phyloP scores from a whole-genome alignment of 2,888 invertebrate genomes.

The Ophion costatus region DNA sequence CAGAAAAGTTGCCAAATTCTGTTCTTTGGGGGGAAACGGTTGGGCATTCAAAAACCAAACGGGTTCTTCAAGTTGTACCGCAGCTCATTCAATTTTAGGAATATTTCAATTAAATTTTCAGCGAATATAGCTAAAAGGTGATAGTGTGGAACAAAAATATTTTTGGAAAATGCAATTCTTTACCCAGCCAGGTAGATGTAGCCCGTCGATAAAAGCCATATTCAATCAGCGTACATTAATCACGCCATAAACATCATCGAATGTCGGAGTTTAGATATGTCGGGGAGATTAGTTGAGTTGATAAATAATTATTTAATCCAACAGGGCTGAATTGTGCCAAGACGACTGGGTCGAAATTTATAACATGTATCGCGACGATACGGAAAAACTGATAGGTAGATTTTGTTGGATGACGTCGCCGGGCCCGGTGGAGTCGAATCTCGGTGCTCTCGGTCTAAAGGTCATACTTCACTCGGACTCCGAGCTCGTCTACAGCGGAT shows the following conservation, averaged over 20 bases:
- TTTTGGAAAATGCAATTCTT: neutral
- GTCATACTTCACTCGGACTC: slow-evolving; percentile 95
- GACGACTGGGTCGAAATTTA: slow-evolving; percentile 98
- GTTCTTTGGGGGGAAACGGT: too few relatives aligned
- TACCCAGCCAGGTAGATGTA: neutral
- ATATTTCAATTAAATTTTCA: too few relatives aligned
- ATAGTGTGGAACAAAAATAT: too few relatives aligned
- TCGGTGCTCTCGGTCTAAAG: slow-evolving; percentile 94
- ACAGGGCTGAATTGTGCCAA: slow-evolving; percentile 90
- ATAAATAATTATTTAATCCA: slow-evolving; percentile 51
- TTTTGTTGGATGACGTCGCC: slow-evolving; percentile 97
- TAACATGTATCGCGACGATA: slow-evolving; percentile 93
- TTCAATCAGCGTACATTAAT: neutral
- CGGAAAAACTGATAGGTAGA: slow-evolving; percentile 93
- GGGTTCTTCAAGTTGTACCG: too few relatives aligned
- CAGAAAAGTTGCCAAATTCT: too few relatives aligned
- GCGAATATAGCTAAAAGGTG: too few relatives aligned
- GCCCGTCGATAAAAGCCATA: neutral
- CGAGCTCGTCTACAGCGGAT: slow-evolving; percentile 95
- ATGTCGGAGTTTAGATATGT: too few relatives aligned
- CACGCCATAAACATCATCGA: neutral
- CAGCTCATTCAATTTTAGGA: too few relatives aligned
- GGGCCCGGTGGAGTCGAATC: slow-evolving; percentile 96
- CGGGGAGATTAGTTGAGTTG: neutral
- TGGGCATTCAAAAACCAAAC: too few relatives aligned